phyloP scores from a whole-genome alignment of 2,888 invertebrate genomes.

The Pristionchus mayeri region DNA sequence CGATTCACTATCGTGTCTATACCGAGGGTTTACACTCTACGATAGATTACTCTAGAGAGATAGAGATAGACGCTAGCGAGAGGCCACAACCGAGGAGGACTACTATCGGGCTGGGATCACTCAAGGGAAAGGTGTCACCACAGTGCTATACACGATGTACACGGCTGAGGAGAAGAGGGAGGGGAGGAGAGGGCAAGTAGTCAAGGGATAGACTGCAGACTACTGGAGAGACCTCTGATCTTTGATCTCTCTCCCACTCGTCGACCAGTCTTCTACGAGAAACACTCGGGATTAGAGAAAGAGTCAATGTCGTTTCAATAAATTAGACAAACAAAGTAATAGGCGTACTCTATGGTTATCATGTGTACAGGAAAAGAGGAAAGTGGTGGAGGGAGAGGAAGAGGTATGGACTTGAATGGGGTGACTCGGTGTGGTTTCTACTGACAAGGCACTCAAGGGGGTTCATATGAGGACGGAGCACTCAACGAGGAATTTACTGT shows the following conservation, averaged over 20 bases:
- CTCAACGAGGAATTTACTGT: not conserved
- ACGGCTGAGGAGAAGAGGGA: not conserved
- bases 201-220: not conserved
- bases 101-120: not conserved
- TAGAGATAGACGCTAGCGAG: conserved; percentile 33
- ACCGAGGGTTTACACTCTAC: conserved; percentile 30
- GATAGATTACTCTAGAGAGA: conserved; percentile 29
- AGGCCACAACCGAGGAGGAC: not conserved
- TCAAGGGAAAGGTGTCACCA: not conserved
- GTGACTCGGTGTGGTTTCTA: not conserved
- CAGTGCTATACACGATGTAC: conserved; percentile 41
- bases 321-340: conserved; percentile 34
- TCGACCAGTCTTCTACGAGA: not conserved
- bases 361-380: not conserved
- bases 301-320: conserved; percentile 7
- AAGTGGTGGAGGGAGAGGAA: not conserved
- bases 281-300: conserved; percentile 18
- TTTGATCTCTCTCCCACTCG: conserved; percentile 38
- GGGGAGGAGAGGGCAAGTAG: not conserved
- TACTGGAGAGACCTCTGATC: not conserved
- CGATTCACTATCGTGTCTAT: conserved; percentile 30
- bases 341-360: conserved; percentile 27
- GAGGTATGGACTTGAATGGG: not conserved
- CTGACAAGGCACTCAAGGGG: conserved; percentile 23
- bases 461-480: conserved; percentile 9